phyloP scores from a whole-genome alignment of 2,113 vertebrate species.

The Anolis carolinensis region DNA sequence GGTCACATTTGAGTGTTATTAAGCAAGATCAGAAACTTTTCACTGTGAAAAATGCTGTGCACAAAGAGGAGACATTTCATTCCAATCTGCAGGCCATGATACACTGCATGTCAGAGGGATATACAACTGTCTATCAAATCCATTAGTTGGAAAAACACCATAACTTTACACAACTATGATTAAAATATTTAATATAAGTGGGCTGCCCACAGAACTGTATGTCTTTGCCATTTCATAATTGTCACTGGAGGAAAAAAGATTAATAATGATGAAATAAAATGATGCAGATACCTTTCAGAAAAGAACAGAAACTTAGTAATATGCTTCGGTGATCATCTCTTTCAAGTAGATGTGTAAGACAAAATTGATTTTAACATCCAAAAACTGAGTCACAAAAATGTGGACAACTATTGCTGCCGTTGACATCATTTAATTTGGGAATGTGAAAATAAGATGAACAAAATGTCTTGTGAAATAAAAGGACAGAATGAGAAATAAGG shows the following conservation, averaged over 20 bases:
- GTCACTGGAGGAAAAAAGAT: not conserved
- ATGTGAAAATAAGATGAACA: not conserved
- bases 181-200: constrained; percentile 19
- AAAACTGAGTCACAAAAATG: constrained; percentile 6
- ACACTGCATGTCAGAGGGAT: not conserved
- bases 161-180: constrained; percentile 4
- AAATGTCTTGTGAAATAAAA: not conserved
- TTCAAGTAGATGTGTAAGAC: constrained; percentile 3
- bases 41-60: constrained; percentile 16
- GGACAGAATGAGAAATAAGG: not conserved
- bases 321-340: not conserved
- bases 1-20: not conserved
- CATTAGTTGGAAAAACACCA: constrained; percentile 21
- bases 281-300: not conserved
- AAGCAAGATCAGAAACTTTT: not conserved
- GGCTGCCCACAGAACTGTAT: not conserved
- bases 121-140: not conserved
- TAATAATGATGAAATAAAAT: not conserved
- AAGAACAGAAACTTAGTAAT: not conserved
- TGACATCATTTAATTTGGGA: not conserved
- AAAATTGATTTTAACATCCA: not conserved
- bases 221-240: not conserved
- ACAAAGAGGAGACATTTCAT: constrained; percentile 9
- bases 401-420: not conserved
- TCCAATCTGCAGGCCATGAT: not conserved